Evolutionary conservation across 2,113 vertebrate species (phyloP).

Genomic region (Oreocharis arfaki): DNA sequence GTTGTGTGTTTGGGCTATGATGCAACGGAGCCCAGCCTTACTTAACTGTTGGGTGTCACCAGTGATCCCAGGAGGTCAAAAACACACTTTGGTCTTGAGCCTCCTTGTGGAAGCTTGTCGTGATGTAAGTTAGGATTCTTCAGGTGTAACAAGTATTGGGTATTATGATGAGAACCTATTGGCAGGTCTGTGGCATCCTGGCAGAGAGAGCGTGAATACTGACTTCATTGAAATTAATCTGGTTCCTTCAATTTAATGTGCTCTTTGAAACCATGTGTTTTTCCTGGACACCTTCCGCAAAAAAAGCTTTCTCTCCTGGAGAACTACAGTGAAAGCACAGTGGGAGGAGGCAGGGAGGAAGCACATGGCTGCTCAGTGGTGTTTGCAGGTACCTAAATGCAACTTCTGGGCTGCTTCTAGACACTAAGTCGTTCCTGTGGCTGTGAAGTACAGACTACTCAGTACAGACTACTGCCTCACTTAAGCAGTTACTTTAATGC

Average conservation of each 20-base stretch:
- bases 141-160: background rate
- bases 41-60: background rate
- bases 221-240: background rate
- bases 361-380: background rate
- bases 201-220: background rate
- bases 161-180: background rate
- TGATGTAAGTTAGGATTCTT: background rate
- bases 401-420: background rate
- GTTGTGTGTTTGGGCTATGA: background rate
- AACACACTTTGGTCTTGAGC: background rate
- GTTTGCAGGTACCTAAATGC: background rate
- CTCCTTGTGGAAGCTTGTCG: background rate
- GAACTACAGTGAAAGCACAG: background rate
- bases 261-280: fast-evolving
- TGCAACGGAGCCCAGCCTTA: background rate
- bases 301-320: background rate
- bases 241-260: background rate
- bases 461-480: background rate
- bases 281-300: background rate
- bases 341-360: background rate
- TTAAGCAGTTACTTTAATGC: background rate
- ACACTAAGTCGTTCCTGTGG: background rate
- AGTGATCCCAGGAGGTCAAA: background rate
- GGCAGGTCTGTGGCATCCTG: background rate
- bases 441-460: background rate